Percentiles rank a stretch among this genome's conserved stretches.
Evolutionary conservation across 2,888 invertebrate genomes (phyloP).

Genomic region (Scaptomyza tumidula): DNA sequence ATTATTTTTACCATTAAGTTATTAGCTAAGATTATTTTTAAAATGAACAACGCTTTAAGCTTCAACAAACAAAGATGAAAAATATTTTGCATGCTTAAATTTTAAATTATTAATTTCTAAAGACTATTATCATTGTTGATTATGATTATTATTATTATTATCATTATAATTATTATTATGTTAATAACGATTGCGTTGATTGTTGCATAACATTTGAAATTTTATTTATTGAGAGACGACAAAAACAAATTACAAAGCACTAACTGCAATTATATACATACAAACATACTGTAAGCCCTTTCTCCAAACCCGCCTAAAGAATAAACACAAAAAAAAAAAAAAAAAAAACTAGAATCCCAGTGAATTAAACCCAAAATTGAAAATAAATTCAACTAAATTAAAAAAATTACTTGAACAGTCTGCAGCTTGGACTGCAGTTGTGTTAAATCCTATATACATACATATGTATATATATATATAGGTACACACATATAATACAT

Average conservation of each 20-base stretch:
- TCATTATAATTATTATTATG: slow-evolving; percentile 18
- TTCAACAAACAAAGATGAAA: slow-evolving; percentile 17
- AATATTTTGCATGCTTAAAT: slow-evolving; percentile 51
- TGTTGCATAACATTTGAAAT: slow-evolving; percentile 39
- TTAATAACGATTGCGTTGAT: slow-evolving; percentile 24
- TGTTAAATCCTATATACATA: slow-evolving; percentile 35
- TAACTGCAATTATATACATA: slow-evolving; percentile 43
- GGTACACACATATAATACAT: slow-evolving; percentile 20
- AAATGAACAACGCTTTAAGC: slow-evolving; percentile 7
- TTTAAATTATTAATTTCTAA: slow-evolving; percentile 36
- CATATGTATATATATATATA: slow-evolving; percentile 12
- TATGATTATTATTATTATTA: slow-evolving; percentile 34
- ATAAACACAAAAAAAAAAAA: background rate
- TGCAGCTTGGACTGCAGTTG: slow-evolving; percentile 61
- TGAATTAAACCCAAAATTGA: slow-evolving; percentile 48
- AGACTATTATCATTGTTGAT: slow-evolving; percentile 39
- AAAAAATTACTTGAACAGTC: slow-evolving; percentile 26
- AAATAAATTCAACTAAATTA: slow-evolving; percentile 26
- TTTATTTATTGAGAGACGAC: slow-evolving; percentile 41
- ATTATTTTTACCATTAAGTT: slow-evolving; percentile 27
- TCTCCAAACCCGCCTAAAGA: slow-evolving; percentile 10
- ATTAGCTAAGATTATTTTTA: slow-evolving; percentile 23
- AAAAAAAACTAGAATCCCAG: slow-evolving; percentile 32
- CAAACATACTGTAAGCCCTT: slow-evolving; percentile 40
- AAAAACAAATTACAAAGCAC: slow-evolving; percentile 25